Base-by-base conservation (phyloP, 2,888 invertebrate genomes). In the Carcina quercana region DNA sequence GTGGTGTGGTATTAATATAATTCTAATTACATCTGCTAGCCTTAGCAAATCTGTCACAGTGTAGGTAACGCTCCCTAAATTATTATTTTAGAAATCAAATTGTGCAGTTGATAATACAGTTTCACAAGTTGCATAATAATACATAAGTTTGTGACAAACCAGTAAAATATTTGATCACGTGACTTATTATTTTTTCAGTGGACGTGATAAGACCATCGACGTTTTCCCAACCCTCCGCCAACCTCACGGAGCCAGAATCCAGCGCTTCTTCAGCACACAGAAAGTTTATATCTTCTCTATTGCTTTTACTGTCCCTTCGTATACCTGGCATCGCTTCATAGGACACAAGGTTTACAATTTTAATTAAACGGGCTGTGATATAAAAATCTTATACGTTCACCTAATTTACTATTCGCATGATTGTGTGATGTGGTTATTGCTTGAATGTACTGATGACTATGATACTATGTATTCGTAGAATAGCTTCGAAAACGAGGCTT, bases 291-390 rank as follows among this genome's bases (percentile, higher is more conserved):
- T 38, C 51, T 15, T 34, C 36, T 10, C 15, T 47, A 25, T 32
- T 66, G 27, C 30, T 57, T 28, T 51, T 54, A 42, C 38, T 58
- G 40, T 40, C 55, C 19, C 49, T 60, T 45, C 57, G 50, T 47
- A 47, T 64, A 45, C 47, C 66, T 32, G 50, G 47, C 37, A 42
- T 62, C 47, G 67, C 72, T 69, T 75, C 67, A 66, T 67, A 62
- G 50, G 41, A 43, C 37, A 43, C 48, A 45, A 47, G n/a, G 30
- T 50, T 45, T 29, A 31, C 22, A 35, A 59, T 53, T 60, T 56
- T 46, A 49, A 67, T 53, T 62, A 55, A 74, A 69, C 70, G 65
- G 73, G 75, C 80, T 80, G 80, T 80, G 80, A 80, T 80, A 76
- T 60, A 57, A 58, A 50, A 51, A 58, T 60, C 54, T 45, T 58